Conservation (phyloP, 2,113 vertebrate genomes). For the Setophaga coronata region DNA sequence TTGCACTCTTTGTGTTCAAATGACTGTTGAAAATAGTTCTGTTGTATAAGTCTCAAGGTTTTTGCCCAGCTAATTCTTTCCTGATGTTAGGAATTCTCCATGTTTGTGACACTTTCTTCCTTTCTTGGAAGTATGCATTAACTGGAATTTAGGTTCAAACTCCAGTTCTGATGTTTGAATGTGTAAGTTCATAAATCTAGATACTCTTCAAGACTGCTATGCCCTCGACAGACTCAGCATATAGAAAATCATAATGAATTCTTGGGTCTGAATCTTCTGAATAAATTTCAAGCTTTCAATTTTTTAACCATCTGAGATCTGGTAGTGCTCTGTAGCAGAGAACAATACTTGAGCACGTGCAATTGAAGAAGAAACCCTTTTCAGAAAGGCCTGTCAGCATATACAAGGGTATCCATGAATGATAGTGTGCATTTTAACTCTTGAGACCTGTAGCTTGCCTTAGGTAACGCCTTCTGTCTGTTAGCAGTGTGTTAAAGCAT, state of each 20-base stretch:
- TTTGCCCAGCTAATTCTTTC: not conserved
- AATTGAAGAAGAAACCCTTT: not conserved
- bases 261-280: not conserved
- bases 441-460: not conserved
- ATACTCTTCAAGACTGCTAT: not conserved
- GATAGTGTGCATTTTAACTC: not conserved
- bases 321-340: not conserved
- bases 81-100: not conserved
- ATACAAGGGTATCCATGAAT: not conserved
- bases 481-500: not conserved
- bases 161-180: not conserved
- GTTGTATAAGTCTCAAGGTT: not conserved
- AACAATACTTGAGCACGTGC: not conserved
- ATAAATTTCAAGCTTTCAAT: not conserved
- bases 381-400: not conserved
- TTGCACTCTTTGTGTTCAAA: not conserved
- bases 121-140: not conserved
- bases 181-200: not conserved
- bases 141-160: not conserved
- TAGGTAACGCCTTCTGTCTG: not conserved
- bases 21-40: not conserved
- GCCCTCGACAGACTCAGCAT: not conserved
- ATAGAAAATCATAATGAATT: not conserved
- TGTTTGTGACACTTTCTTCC: fast-evolving
- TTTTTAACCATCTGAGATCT: not conserved